These are phyloP conservation scores for Dendroctonus valens DNA, from an alignment of 1,140 invertebrate genomes.

Conservation along the genomic window DNA sequence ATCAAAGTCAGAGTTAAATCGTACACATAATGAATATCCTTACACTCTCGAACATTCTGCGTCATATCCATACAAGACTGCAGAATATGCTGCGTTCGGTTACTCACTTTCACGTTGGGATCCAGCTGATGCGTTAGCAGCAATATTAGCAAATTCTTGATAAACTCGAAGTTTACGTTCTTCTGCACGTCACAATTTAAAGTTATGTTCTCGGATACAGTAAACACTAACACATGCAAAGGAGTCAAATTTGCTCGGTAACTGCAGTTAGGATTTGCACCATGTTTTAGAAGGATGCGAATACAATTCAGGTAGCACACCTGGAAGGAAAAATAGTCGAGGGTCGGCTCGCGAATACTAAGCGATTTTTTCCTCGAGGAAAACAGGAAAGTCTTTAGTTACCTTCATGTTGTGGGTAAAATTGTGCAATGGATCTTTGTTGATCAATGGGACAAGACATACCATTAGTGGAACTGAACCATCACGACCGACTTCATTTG, in stretches of 20 bases:
- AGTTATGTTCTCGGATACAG: conserved; percentile 71
- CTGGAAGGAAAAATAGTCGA: conserved; percentile 47
- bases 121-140: conserved; percentile 69
- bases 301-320: conserved; percentile 75
- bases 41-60: conserved; percentile 62
- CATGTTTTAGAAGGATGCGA: conserved; percentile 64
- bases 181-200: conserved; percentile 63
- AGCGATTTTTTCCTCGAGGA: no score
- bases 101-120: conserved; percentile 58
- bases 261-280: conserved; percentile 72
- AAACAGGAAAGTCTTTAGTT: conserved; percentile 8
- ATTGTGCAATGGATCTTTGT: conserved; percentile 72
- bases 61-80: conserved; percentile 70
- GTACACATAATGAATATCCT: conserved; percentile 67
- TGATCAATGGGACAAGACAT: conserved; percentile 70
- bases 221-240: conserved; percentile 71
- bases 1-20: conserved; percentile 66
- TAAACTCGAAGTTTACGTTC: conserved; percentile 63
- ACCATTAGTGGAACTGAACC: conserved; percentile 73
- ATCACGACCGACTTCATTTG: conserved; percentile 69
- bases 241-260: conserved; percentile 69
- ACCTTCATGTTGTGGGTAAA: conserved; percentile 75
- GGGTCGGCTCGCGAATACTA: no score
- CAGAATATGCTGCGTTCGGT: conserved; percentile 65
- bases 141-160: conserved; percentile 65